phyloP scores from a whole-genome alignment of 2,888 invertebrate species.

The Orthonevra nobilis region DNA sequence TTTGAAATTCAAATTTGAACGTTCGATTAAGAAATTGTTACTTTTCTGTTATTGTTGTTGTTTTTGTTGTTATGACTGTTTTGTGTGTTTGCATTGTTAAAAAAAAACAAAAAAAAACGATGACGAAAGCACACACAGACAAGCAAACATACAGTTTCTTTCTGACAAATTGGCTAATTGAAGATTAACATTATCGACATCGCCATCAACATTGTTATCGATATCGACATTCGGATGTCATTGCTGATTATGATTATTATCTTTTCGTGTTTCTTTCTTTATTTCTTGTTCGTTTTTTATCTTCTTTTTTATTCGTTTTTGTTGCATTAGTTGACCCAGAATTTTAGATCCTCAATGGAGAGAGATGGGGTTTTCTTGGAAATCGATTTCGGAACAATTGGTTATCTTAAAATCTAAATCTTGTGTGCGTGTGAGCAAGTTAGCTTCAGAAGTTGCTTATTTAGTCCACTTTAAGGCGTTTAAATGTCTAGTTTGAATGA shows the following conservation, averaged over 20 bases:
- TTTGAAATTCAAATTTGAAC: slow-evolving; percentile 67
- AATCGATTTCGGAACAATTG: too few relatives aligned
- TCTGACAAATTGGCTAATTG: slow-evolving; percentile 69
- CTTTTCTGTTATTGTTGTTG: slow-evolving; percentile 25
- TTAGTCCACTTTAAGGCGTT: too few relatives aligned
- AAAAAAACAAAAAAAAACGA: neutral
- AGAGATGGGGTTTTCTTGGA: slow-evolving; percentile 32
- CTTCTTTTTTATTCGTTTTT: neutral
- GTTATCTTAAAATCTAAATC: too few relatives aligned
- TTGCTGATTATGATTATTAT: slow-evolving; percentile 34
- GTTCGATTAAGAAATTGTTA: slow-evolving; percentile 65
- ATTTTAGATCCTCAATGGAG: too few relatives aligned
- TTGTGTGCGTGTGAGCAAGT: too few relatives aligned
- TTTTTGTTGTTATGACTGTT: neutral
- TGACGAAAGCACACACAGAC: slow-evolving; percentile 60
- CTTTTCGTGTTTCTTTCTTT: slow-evolving; percentile 5
- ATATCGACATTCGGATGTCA: slow-evolving; percentile 26
- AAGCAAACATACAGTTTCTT: too few relatives aligned
- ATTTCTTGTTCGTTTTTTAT: too few relatives aligned
- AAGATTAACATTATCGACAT: slow-evolving; percentile 61
- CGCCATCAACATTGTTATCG: neutral
- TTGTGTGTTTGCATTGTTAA: slow-evolving; percentile 37
- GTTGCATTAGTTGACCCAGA: slow-evolving; percentile 27
- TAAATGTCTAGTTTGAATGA: too few relatives aligned
- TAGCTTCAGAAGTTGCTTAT: too few relatives aligned